These are phyloP conservation scores for Fulmarus glacialis DNA, from an alignment of 2,113 vertebrate species.

Conservation along the genomic window DNA sequence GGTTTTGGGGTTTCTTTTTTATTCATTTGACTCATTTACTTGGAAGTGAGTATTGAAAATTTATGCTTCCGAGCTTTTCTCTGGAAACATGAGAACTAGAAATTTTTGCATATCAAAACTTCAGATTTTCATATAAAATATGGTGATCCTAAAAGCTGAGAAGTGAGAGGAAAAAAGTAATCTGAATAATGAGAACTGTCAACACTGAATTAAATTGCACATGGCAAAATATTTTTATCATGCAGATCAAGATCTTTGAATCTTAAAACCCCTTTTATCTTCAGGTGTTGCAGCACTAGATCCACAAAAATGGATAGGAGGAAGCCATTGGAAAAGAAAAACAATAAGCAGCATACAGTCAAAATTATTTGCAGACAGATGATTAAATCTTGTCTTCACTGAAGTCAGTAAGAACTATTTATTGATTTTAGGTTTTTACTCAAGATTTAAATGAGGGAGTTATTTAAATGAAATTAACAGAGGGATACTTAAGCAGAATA, in stretches of 20 bases:
- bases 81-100: not conserved
- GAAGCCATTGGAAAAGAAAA: not conserved
- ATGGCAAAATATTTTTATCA: slow-evolving; percentile 32
- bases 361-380: not conserved
- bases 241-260: not conserved
- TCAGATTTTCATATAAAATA: slow-evolving; percentile 4
- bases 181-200: slow-evolving; percentile 9
- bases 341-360: not conserved
- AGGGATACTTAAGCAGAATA: not conserved
- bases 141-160: not conserved
- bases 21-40: not conserved
- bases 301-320: not conserved
- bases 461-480: slow-evolving; percentile 13
- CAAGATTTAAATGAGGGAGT: not conserved
- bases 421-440: not conserved
- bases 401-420: not conserved
- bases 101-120: slow-evolving; percentile 40
- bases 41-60: not conserved
- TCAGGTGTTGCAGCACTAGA: slow-evolving; percentile 17
- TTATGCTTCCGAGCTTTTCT: not conserved
- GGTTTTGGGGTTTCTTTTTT: not conserved
- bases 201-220: slow-evolving; percentile 4
- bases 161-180: not conserved
- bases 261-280: not conserved
- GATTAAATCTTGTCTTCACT: not conserved